These are phyloP conservation scores for Tychaedon coryphoeus DNA, from an alignment of 2,113 vertebrate genomes.

Conservation along the genomic window DNA sequence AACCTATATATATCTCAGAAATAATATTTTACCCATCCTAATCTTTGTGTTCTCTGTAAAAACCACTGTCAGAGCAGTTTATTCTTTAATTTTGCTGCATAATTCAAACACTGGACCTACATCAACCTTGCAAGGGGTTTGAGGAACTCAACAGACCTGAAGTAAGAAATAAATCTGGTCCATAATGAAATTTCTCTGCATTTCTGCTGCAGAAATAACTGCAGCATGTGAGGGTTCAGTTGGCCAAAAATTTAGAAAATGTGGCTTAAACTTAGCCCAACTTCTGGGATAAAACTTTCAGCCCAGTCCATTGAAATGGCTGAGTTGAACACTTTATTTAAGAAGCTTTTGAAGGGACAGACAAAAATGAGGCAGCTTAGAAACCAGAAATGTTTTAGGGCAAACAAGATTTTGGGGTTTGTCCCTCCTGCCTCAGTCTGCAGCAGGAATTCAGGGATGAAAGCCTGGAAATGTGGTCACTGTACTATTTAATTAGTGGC, in stretches of 20 bases:
- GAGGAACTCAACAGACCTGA: background rate
- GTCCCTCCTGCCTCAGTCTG: background rate
- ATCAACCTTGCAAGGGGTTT: background rate
- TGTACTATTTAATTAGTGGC: too few species aligned
- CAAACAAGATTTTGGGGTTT: background rate
- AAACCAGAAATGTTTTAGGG: background rate
- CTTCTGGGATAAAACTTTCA: background rate
- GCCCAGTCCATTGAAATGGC: background rate
- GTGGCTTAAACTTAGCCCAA: background rate
- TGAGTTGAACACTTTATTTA: background rate
- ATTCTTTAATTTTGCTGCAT: background rate
- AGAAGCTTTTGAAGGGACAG: background rate
- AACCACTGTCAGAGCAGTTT: background rate
- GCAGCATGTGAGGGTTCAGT: background rate
- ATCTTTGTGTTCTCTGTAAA: background rate
- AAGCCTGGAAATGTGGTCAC: too few species aligned
- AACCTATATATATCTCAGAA: background rate
- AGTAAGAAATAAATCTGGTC: background rate
- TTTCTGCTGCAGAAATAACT: background rate
- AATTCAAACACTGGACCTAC: background rate
- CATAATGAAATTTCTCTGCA: background rate
- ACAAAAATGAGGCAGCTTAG: background rate
- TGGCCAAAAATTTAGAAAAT: background rate
- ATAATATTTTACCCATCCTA: background rate
- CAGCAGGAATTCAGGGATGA: background rate